phyloP scores from a whole-genome alignment of 2,113 vertebrate genomes.

The Paradoxurus hermaphroditus region DNA sequence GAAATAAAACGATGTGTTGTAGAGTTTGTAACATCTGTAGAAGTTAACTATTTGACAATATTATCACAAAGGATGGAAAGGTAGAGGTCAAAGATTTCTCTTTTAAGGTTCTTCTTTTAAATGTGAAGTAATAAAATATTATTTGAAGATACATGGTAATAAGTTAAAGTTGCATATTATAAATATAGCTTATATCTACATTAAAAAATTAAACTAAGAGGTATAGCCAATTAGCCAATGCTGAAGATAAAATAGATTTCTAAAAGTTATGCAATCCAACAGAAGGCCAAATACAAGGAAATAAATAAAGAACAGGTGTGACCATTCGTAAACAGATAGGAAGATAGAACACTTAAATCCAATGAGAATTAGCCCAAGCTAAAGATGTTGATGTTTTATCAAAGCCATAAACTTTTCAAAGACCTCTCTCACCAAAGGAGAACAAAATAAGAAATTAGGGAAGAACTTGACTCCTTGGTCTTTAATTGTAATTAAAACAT shows the following conservation, averaged over 20 bases:
- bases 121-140: background rate
- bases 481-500: background rate
- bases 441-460: background rate
- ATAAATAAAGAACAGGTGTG: background rate
- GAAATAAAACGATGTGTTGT: background rate
- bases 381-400: rapidly evolving
- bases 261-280: background rate
- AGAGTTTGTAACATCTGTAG: background rate
- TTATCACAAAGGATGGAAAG: background rate
- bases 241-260: background rate
- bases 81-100: background rate
- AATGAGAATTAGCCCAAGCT: background rate
- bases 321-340: background rate
- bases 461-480: background rate
- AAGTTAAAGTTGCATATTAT: background rate
- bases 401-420: background rate
- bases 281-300: background rate
- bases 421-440: background rate
- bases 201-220: background rate
- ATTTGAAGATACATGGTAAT: background rate
- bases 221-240: background rate
- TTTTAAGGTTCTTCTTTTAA: background rate
- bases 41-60: background rate
- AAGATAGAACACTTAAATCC: background rate
- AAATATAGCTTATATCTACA: background rate